phyloP scores from a whole-genome alignment of 2,797 vertebrate genomes.

The Hylomyscus alleni region DNA sequence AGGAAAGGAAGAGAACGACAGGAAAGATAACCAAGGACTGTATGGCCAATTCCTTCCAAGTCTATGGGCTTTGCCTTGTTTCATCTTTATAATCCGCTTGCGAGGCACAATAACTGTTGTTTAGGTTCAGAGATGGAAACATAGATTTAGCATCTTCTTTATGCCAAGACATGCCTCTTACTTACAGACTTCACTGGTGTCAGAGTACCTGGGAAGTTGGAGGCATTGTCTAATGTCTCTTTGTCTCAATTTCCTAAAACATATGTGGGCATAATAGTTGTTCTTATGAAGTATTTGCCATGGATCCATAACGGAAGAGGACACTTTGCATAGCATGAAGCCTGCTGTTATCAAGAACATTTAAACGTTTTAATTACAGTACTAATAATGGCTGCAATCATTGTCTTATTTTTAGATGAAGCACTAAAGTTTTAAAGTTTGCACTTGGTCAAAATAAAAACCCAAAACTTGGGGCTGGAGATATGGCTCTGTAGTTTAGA shows the following conservation, averaged over 20 bases:
- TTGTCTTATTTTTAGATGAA: slow-evolving; percentile 9
- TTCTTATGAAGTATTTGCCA: background rate
- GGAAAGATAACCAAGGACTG: background rate
- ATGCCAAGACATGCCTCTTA: background rate
- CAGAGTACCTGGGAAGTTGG: background rate
- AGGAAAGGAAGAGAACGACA: background rate
- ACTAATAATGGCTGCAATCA: background rate
- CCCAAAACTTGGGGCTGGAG: background rate
- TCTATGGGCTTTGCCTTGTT: slow-evolving; percentile 24
- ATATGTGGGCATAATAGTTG: background rate
- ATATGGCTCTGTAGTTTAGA: background rate
- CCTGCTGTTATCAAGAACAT: background rate
- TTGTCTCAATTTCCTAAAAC: background rate
- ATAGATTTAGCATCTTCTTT: background rate
- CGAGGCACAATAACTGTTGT: slow-evolving; percentile 22
- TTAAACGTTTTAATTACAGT: background rate
- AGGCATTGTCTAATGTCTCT: background rate
- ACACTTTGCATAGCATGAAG: background rate
- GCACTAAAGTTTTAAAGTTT: background rate
- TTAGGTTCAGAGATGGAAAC: slow-evolving; percentile 27
- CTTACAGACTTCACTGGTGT: slow-evolving; percentile 23
- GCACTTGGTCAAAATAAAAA: background rate
- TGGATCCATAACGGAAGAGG: background rate
- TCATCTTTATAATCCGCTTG: background rate
- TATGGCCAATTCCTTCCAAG: background rate